Base-by-base conservation (phyloP, 2,888 invertebrate species). In the Eupithecia subumbrata region DNA sequence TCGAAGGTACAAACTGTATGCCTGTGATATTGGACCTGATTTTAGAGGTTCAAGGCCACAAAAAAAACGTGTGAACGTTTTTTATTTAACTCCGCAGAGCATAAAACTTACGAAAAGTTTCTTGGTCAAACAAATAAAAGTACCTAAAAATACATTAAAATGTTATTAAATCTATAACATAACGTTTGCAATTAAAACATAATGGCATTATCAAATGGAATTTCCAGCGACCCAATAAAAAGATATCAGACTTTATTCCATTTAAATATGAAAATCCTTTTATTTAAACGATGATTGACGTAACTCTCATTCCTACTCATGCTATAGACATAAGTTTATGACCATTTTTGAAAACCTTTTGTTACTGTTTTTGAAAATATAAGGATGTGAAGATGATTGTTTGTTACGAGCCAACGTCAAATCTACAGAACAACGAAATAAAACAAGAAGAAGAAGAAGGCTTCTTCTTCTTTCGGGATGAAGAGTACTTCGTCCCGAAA, bases 181-280 rank as follows among this genome's bases (percentile, higher is more conserved):
- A 11, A 52, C 52, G 30, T 25, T 22, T 63, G 8, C 25, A 63
- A 7, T 16, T 22, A 63, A 1, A 14, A 14, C 7, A 25, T 18
- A 43, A 69, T 18, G 71, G 9, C 18, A 12, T 66, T 72, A 75
- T 72, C 72, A 22, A 22, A 30, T 43, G 75, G 75, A 75, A 75
- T 72, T 48, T 68, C 75, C 75, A 67, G 45, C 34, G n/a, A 60
- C 48, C 69, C 66, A 69, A 48, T 48, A 63, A 25, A 45, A 45
- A 48, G 74, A 63, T 75, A 75, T 67, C 70, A 45, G 7, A 22
- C 45, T 60, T 22, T 43, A 67, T 70, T 67, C 22, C 43, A 67
- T 67, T 45, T 63, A 7, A 30, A 30, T 63, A 48, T 48, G 7
- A 18, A 48, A 48, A 48, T 48, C 2, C 5, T 48, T 18, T 48